Evolutionary conservation across 2,797 vertebrate genomes (phyloP), one percentile per base, ranked within the genome.

Genomic region (Aratinga solstitialis): DNA sequence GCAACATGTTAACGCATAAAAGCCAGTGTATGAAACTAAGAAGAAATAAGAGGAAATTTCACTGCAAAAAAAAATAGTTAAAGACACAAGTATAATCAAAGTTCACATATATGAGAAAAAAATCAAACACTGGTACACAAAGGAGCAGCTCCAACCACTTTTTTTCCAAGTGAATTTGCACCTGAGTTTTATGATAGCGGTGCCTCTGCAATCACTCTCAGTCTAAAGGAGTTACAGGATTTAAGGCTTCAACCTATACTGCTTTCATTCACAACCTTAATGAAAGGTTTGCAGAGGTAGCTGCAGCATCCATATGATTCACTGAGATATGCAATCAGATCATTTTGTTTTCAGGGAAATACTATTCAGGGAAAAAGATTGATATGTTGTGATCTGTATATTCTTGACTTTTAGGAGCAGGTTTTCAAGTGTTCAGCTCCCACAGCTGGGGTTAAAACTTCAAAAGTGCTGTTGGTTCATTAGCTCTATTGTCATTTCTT

Each of bases 321-420:
- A 59, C 93, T 96, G 84, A 96, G 90, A 92, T 81, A 89, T 32
- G 12, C 80, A 96, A 92, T 84, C 87, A 93, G 62, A 79, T 90
- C 7, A 65, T 56, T 77, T 75, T 77, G 24, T 93, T 94, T 91
- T 88, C 72, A 75, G 63, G 63, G 67, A 92, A 91, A 95, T 94
- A 75, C 54, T 90, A 29, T 75, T 93, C 90, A 50, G 85, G 88
- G 77, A 94, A 95, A 86, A 38, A 95, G 91, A 90, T n/a, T 94
- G 86, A 75, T 86, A 74, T 26, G 81, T 66, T 91, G 14, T 48
- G 20, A 59, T 87, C 29, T 56, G 4, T 59, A 40, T 94, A 94
- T 91, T 93, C 66, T 93, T 90, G 86, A 91, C 54, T 94, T 93
- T 82, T 42, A 50, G 7, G 7, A 30, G 11, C 22, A 87, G 13